Percentiles rank a stretch among this genome's conserved stretches.
phyloP scores from a whole-genome alignment of 2,888 invertebrate species.

The Drosophila multiciliata region DNA sequence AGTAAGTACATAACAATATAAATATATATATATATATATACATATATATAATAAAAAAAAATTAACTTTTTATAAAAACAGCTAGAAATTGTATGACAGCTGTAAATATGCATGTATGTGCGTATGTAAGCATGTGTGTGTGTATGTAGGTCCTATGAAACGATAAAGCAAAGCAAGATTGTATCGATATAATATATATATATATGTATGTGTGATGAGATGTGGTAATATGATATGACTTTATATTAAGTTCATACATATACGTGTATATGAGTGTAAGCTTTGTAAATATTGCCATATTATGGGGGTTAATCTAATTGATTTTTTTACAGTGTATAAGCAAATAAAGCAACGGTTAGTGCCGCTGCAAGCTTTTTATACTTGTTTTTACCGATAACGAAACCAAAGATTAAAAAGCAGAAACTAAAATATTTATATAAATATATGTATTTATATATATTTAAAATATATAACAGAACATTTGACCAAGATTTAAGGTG shows the following conservation, averaged over 20 bases:
- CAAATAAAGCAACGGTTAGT: conserved; percentile 45
- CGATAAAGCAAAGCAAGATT: conserved; percentile 21
- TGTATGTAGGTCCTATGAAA: neutral
- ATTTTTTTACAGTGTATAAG: conserved; percentile 37
- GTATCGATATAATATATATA: conserved; percentile 27
- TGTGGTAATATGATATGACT: conserved; percentile 17
- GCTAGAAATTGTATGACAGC: conserved; percentile 2
- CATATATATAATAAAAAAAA: conserved; percentile 9
- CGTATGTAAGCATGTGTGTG: neutral
- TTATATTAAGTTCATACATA: conserved; percentile 13
- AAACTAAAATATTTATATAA: conserved; percentile 10
- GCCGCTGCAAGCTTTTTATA: conserved; percentile 37
- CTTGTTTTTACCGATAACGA: conserved; percentile 28
- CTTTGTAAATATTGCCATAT: conserved; percentile 18
- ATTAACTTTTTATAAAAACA: conserved; percentile 6
- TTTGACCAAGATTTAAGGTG: conserved; percentile 15
- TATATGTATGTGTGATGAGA: neutral
- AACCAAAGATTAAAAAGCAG: conserved; percentile 43
- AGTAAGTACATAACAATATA: conserved; percentile 22
- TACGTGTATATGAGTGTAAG: conserved; percentile 3
- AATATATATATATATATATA: conserved; percentile 15
- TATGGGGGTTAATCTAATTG: conserved; percentile 1
- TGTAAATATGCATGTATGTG: conserved; percentile 7
- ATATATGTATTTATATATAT: conserved; percentile 5
- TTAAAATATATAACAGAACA: conserved; percentile 18